Percentiles rank a stretch among this genome's conserved stretches.
These are phyloP conservation scores for Listrodromus nycthemerus DNA, from an alignment of 2,888 invertebrate genomes.

Conservation along the genomic window DNA sequence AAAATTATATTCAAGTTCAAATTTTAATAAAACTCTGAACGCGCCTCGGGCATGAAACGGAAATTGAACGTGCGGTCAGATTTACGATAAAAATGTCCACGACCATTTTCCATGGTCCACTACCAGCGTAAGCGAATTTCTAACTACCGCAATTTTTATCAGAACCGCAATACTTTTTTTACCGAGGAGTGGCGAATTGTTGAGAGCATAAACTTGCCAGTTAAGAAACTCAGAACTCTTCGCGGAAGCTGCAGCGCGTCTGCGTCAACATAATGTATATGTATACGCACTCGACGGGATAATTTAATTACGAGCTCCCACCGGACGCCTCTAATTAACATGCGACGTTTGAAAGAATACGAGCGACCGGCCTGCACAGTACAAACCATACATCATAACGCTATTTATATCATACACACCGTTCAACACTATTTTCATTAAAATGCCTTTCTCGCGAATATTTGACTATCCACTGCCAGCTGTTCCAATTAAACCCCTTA, in stretches of 20 bases:
- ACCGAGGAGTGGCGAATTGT: not conserved
- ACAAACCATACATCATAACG: not conserved
- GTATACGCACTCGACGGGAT: slow-evolving; percentile 29
- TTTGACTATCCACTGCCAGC: slow-evolving; percentile 35
- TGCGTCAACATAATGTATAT: not conserved
- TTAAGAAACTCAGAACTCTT: not conserved
- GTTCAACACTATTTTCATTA: slow-evolving; percentile 3
- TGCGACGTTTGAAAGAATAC: slow-evolving; percentile 49
- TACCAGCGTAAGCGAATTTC: not conserved
- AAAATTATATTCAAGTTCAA: no score
- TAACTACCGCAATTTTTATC: not conserved
- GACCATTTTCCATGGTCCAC: not conserved
- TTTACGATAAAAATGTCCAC: not conserved
- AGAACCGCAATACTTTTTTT: not conserved
- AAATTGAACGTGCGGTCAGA: not conserved
- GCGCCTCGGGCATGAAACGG: not conserved
- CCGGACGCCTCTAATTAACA: slow-evolving; percentile 62
- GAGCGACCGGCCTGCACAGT: slow-evolving; percentile 6
- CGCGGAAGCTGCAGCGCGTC: slow-evolving; percentile 4
- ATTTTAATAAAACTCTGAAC: not conserved
- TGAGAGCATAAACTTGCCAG: not conserved
- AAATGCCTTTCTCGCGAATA: slow-evolving; percentile 12
- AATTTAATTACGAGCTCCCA: slow-evolving; percentile 61
- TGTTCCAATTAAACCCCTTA: slow-evolving; percentile 38
- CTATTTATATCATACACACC: not conserved